Percentiles rank a stretch among this genome's conserved stretches.
phyloP scores from a whole-genome alignment of 2,113 vertebrate species.

The Odobenus rosmarus region DNA sequence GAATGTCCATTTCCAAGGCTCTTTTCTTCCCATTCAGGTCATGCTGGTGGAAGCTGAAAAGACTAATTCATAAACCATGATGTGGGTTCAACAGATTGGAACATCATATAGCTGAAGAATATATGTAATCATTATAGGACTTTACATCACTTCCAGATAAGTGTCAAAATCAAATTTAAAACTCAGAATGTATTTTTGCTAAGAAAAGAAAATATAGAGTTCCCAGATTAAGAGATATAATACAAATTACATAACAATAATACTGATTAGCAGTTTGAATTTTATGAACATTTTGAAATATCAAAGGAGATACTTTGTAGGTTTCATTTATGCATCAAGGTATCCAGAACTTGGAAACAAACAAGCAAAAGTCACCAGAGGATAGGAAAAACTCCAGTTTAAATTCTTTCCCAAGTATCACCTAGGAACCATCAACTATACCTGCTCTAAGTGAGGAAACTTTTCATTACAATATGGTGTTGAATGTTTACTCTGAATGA shows the following conservation, averaged over 20 bases:
- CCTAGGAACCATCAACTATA: background rate
- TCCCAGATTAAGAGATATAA: background rate
- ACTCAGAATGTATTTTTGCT: background rate
- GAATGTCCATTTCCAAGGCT: background rate
- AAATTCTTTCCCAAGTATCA: background rate
- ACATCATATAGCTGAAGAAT: background rate
- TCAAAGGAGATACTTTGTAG: background rate
- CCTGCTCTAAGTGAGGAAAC: background rate
- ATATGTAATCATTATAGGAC: background rate
- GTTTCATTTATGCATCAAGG: background rate
- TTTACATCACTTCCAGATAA: background rate
- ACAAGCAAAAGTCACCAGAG: background rate
- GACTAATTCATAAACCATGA: background rate
- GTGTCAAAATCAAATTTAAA: background rate
- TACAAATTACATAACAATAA: background rate
- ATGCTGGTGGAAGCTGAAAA: background rate
- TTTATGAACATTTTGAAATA: constrained; percentile 33
- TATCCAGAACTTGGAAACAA: background rate
- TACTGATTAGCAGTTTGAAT: background rate
- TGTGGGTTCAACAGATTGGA: background rate
- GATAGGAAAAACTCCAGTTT: background rate
- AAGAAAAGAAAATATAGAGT: background rate
- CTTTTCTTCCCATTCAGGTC: background rate
- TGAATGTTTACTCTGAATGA: background rate
- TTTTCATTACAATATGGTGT: background rate